These are phyloP conservation scores for Typhlomys cinereus DNA, from an alignment of 2,113 vertebrate species.

Conservation along the genomic window DNA sequence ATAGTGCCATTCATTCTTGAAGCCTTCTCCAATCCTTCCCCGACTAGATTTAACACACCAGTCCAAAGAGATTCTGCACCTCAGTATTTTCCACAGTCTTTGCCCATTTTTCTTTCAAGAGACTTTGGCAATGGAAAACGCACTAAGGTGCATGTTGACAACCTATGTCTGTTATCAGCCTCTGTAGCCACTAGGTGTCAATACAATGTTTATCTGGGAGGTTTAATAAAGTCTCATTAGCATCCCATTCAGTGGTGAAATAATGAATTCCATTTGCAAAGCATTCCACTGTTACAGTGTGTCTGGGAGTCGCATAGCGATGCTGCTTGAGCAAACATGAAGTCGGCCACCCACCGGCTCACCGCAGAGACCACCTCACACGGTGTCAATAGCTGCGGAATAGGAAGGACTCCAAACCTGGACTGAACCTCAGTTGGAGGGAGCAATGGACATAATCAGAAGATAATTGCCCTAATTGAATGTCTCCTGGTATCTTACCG, in stretches of 20 bases:
- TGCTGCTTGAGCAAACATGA: not conserved
- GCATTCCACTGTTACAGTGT: constrained; percentile 11
- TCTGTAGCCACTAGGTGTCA: constrained; percentile 62
- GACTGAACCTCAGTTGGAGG: constrained; percentile 53
- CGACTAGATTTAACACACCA: not conserved
- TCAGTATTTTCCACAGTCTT: not conserved
- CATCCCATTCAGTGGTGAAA: constrained; percentile 49
- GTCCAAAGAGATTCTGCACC: constrained; percentile 22
- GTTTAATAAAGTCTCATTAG: constrained; percentile 61
- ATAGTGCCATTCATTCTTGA: not conserved
- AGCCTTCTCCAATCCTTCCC: not conserved
- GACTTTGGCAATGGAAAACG: constrained; percentile 37
- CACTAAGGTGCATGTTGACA: not conserved
- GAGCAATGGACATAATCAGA: constrained; percentile 37
- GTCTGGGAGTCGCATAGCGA: constrained; percentile 30
- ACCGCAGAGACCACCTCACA: not conserved
- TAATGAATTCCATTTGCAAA: constrained; percentile 43
- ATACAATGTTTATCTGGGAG: constrained; percentile 66
- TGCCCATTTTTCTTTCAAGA: not conserved
- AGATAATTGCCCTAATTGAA: constrained; percentile 54
- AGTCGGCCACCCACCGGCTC: constrained; percentile 14
- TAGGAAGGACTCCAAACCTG: constrained; percentile 52
- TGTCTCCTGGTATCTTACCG: constrained; percentile 25
- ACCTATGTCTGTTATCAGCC: constrained; percentile 57
- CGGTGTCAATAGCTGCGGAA: constrained; percentile 2